Percentiles rank a stretch among this genome's conserved stretches.
Conservation (phyloP, 1,140 invertebrate species). For the Stegodyphus dumicola region DNA sequence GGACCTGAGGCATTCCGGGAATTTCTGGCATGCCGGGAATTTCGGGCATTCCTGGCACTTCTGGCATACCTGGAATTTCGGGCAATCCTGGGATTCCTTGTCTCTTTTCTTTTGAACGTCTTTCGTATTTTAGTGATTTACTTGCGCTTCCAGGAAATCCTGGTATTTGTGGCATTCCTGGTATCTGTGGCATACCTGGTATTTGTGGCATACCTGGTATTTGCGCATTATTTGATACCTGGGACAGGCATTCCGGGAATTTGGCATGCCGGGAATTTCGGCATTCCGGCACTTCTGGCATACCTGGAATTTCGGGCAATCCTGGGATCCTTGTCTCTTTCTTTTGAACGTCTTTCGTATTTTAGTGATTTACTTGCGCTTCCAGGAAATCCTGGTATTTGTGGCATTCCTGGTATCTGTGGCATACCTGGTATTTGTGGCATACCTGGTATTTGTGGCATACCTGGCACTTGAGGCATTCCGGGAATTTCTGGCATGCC, state of each 20-base stretch:
- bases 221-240: too few relatives aligned
- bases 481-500: too few relatives aligned
- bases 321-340: slow-evolving; percentile 26
- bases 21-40: slow-evolving; percentile 21
- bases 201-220: slow-evolving; percentile 12
- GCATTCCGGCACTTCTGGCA: slow-evolving; percentile 13
- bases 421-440: too few relatives aligned
- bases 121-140: background rate
- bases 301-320: slow-evolving; percentile 31
- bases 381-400: too few relatives aligned
- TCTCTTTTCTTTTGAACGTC: background rate
- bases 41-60: background rate
- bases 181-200: background rate
- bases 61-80: slow-evolving; percentile 4
- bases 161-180: too few relatives aligned
- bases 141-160: background rate
- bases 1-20: slow-evolving; percentile 38
- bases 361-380: background rate
- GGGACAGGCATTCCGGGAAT: background rate
- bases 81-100: slow-evolving; percentile 7
- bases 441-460: too few relatives aligned
- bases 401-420: too few relatives aligned
- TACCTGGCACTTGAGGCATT: too few relatives aligned
- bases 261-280: slow-evolving; percentile 17
- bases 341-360: too few relatives aligned